Percentiles rank a stretch among this genome's conserved stretches.
Evolutionary conservation across 2,113 vertebrate species (phyloP).

Genomic region (Sander vitreus): DNA sequence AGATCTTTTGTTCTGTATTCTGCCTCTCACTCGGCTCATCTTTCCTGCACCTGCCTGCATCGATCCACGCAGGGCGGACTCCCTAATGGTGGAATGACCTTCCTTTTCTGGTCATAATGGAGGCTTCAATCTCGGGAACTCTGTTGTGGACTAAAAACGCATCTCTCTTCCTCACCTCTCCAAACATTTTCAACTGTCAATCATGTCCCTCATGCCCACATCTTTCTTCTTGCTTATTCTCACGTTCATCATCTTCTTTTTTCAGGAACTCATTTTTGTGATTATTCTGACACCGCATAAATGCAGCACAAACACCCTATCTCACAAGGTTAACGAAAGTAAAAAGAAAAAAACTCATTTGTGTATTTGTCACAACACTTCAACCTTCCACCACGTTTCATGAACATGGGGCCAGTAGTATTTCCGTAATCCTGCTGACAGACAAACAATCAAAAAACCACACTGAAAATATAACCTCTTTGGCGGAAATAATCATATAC

Average conservation of each 20-base stretch:
- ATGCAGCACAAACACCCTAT: too few relatives aligned
- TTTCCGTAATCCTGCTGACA: too few relatives aligned
- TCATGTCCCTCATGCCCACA: background rate
- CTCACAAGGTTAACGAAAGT: too few relatives aligned
- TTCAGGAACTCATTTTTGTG: too few relatives aligned
- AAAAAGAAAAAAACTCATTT: background rate
- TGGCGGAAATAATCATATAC: too few relatives aligned
- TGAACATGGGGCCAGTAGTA: too few relatives aligned
- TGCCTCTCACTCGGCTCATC: constrained; percentile 13
- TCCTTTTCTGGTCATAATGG: constrained; percentile 9
- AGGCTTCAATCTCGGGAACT: background rate
- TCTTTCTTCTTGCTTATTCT: constrained; percentile 4
- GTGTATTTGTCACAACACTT: too few relatives aligned
- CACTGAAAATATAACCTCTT: too few relatives aligned
- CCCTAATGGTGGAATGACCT: constrained; percentile 33
- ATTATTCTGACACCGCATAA: too few relatives aligned
- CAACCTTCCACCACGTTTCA: too few relatives aligned
- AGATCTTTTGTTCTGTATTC: constrained; percentile 1
- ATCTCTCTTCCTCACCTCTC: background rate
- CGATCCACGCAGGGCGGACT: constrained; percentile 23
- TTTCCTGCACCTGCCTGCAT: constrained; percentile 23
- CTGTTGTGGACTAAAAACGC: constrained; percentile 15
- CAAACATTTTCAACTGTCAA: background rate
- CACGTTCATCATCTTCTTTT: constrained; percentile 15
- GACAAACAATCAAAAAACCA: too few relatives aligned